Conservation (phyloP, 2,113 vertebrate genomes). For the Buteo buteo region DNA sequence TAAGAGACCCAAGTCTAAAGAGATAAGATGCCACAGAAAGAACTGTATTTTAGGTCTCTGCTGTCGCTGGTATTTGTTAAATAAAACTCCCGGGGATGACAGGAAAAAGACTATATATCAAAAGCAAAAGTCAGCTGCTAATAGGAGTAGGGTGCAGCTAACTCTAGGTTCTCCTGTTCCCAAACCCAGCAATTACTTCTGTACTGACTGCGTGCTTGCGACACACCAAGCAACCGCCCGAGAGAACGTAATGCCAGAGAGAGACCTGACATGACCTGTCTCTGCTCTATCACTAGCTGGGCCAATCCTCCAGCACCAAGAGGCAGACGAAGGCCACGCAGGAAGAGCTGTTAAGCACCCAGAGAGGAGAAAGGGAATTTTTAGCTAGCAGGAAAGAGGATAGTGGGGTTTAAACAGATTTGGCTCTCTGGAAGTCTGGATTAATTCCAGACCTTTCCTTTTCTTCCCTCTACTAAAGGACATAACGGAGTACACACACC, state of each 20-base stretch:
- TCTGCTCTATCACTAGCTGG: background rate
- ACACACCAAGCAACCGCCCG: background rate
- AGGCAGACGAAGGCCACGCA: background rate
- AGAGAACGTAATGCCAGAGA: background rate
- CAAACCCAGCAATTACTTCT: background rate
- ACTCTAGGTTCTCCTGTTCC: background rate
- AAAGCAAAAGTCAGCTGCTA: background rate
- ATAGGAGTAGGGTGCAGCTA: background rate
- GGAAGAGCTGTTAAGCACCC: background rate
- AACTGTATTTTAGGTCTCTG: background rate
- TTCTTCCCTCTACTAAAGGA: background rate
- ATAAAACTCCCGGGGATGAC: background rate
- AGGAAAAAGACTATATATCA: background rate
- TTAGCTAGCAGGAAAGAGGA: background rate
- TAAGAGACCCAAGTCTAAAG: background rate
- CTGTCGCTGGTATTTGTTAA: background rate
- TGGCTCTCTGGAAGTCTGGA: background rate
- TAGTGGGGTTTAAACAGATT: background rate
- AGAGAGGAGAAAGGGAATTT: slow-evolving; percentile 4
- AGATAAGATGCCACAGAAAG: background rate
- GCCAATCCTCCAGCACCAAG: background rate
- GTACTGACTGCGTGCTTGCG: background rate
- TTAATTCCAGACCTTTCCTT: background rate
- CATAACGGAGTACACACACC: background rate
- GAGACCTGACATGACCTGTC: background rate